Evolutionary conservation across 2,888 invertebrate species (phyloP).

Genomic region (Trimorus sp.): DNA sequence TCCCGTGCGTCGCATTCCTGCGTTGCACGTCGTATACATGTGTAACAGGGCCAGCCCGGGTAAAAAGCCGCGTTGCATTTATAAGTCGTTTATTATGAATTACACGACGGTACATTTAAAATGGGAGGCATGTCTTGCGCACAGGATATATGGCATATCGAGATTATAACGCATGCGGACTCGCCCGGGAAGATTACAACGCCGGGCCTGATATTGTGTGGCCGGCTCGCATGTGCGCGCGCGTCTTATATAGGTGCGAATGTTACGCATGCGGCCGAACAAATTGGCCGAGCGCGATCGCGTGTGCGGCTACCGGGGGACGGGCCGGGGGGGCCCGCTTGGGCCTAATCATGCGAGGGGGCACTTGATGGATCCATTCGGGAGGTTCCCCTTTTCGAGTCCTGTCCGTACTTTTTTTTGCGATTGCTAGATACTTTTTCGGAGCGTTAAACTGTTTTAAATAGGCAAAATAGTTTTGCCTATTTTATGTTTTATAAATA

Average conservation of each 20-base stretch:
- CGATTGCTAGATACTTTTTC: no score
- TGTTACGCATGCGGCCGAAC: conserved; percentile 73
- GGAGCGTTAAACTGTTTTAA: no score
- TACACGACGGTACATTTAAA: conserved; percentile 82
- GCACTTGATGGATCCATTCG: no score
- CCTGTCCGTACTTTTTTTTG: no score
- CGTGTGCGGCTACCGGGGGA: conserved; percentile 67
- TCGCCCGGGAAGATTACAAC: conserved; percentile 71
- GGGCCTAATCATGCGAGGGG: no score
- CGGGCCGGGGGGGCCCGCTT: background rate
- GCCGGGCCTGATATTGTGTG: conserved; percentile 69
- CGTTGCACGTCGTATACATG: conserved; percentile 46
- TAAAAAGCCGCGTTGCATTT: conserved; percentile 79
- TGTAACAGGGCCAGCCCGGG: conserved; percentile 51
- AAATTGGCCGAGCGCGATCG: conserved; percentile 71
- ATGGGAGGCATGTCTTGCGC: conserved; percentile 80
- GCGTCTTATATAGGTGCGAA: conserved; percentile 55
- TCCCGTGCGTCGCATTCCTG: conserved; percentile 43
- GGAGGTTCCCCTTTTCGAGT: no score
- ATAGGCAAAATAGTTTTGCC: no score
- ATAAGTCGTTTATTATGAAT: conserved; percentile 82
- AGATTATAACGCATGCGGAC: conserved; percentile 80
- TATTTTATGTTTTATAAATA: no score
- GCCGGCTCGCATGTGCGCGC: conserved; percentile 54
- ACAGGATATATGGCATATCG: conserved; percentile 81